These are phyloP conservation scores for Dyspetes luteomarginatus DNA, from an alignment of 2,888 invertebrate genomes.

Conservation along the genomic window DNA sequence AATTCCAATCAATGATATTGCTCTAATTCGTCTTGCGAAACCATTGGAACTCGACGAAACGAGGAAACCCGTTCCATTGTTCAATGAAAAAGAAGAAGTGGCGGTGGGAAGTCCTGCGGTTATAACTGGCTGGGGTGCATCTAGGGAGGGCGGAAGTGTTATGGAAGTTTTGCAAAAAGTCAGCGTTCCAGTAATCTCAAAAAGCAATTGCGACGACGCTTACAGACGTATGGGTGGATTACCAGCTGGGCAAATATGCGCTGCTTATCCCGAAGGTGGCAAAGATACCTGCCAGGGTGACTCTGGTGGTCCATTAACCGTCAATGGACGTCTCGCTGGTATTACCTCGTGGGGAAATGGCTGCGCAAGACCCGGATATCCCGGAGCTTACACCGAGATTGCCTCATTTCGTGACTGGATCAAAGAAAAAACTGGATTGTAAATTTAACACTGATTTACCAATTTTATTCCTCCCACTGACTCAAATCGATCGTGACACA, in stretches of 20 bases:
- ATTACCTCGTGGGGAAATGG: constrained; percentile 84
- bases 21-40: constrained; percentile 83
- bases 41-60: constrained; percentile 84
- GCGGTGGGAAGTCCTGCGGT: constrained; percentile 60
- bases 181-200: constrained; percentile 85
- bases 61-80: constrained; percentile 83
- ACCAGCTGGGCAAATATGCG: constrained; percentile 84
- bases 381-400: constrained; percentile 84
- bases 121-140: constrained; percentile 74
- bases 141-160: not conserved
- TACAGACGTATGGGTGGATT: constrained; percentile 61
- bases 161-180: constrained; percentile 83
- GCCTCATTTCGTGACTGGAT: constrained; percentile 84
- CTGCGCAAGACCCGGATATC: constrained; percentile 83
- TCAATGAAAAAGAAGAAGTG: constrained; percentile 75
- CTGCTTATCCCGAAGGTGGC: constrained; percentile 86
- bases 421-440: too few species aligned
- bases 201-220: constrained; percentile 81
- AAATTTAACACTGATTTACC: too few species aligned
- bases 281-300: constrained; percentile 75
- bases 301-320: constrained; percentile 71
- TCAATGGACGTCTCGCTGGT: constrained; percentile 71
- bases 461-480: too few species aligned
- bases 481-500: too few species aligned
- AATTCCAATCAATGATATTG: constrained; percentile 82